Percentiles rank a stretch among this genome's conserved stretches.
phyloP scores from a whole-genome alignment of 2,113 vertebrate genomes.

The Phocoena phocoena region DNA sequence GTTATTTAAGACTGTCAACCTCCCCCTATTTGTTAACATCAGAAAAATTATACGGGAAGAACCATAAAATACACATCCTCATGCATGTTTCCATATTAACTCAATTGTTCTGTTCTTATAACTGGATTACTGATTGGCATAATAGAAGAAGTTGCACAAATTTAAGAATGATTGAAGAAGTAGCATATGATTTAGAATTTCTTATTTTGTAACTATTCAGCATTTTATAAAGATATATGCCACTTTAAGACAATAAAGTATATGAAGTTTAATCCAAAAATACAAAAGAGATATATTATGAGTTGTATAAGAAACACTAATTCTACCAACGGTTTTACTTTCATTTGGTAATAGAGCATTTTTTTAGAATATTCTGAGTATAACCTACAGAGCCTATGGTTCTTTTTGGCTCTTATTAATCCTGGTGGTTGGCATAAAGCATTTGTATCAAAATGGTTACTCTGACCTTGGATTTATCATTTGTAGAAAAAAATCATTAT shows the following conservation, averaged over 20 bases:
- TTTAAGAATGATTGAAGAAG: background rate
- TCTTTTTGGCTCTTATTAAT: background rate
- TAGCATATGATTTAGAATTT: background rate
- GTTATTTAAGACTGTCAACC: background rate
- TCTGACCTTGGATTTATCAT: background rate
- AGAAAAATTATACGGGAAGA: background rate
- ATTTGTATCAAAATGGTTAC: background rate
- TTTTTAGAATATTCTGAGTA: background rate
- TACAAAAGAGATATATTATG: background rate
- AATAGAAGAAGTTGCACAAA: background rate
- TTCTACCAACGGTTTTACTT: background rate
- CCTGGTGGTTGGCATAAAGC: background rate
- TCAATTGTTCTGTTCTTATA: background rate
- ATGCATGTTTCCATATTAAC: background rate
- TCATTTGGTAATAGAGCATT: background rate
- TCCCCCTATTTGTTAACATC: background rate
- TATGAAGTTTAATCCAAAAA: background rate
- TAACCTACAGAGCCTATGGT: background rate
- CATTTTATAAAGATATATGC: background rate
- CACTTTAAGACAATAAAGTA: background rate
- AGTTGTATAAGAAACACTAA: background rate
- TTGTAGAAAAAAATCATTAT: background rate
- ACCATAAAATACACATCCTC: background rate
- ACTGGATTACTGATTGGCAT: background rate
- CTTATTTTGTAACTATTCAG: background rate